Evolutionary conservation across 2,888 invertebrate genomes (phyloP).

Genomic region (Limnephilus auricula): DNA sequence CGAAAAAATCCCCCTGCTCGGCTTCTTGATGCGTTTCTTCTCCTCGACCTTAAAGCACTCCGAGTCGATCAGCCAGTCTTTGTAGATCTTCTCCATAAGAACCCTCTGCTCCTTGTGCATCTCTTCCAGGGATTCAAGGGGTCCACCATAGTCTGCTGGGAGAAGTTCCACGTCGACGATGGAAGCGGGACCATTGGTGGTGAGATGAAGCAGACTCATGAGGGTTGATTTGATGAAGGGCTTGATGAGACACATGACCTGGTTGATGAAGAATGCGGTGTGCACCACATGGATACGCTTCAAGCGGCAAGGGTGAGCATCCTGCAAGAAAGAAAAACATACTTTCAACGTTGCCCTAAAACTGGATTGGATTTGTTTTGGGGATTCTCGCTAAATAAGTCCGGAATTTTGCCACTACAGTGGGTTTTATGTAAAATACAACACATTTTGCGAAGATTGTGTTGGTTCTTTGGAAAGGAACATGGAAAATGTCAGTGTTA

Average conservation of each 20-base stretch:
- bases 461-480: no score
- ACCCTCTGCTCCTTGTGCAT: slow-evolving; percentile 79
- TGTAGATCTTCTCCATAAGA: slow-evolving; percentile 79
- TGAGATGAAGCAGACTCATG: slow-evolving; percentile 79
- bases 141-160: slow-evolving; percentile 81
- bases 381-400: no score
- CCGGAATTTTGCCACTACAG: no score
- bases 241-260: slow-evolving; percentile 82
- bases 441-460: no score
- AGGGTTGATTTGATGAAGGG: slow-evolving; percentile 82
- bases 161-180: slow-evolving; percentile 74
- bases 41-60: slow-evolving; percentile 78
- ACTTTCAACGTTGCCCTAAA: not conserved
- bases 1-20: slow-evolving; percentile 76
- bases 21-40: slow-evolving; percentile 75
- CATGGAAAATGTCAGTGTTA: no score
- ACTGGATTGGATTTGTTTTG: no score
- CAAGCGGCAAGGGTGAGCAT: slow-evolving; percentile 82
- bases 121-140: slow-evolving; percentile 75
- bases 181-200: slow-evolving; percentile 75
- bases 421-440: no score
- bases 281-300: slow-evolving; percentile 83
- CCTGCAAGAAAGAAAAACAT: slow-evolving; percentile 72
- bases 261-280: slow-evolving; percentile 83
- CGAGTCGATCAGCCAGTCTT: slow-evolving; percentile 80